phyloP scores from a whole-genome alignment of 2,113 vertebrate species.

The Elaphurus davidianus region DNA sequence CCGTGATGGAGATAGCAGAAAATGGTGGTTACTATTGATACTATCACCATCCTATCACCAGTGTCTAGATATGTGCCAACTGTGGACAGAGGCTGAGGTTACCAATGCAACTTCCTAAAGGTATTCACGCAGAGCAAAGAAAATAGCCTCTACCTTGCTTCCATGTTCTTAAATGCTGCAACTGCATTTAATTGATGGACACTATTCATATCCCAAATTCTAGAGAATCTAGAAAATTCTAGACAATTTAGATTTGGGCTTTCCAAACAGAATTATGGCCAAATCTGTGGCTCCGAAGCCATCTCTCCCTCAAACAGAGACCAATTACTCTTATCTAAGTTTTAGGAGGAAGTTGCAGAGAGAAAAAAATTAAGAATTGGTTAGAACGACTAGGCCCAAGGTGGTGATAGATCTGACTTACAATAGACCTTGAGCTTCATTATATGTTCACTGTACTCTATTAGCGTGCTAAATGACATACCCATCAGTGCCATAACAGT shows the following conservation, averaged over 20 bases:
- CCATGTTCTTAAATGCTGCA: neutral
- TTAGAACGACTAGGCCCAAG: neutral
- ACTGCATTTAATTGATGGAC: neutral
- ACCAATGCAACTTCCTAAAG: neutral
- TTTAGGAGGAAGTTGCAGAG: neutral
- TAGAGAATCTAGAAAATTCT: neutral
- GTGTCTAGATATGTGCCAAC: too few species aligned
- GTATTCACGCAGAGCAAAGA: neutral
- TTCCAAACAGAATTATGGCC: too few species aligned
- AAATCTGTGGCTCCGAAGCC: neutral
- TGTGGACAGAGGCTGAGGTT: neutral
- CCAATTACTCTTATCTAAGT: neutral
- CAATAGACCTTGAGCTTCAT: neutral
- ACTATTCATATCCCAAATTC: neutral
- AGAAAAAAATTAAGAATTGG: neutral
- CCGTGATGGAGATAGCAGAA: neutral
- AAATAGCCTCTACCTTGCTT: neutral
- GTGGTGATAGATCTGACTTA: neutral
- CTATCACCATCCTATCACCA: too few species aligned
- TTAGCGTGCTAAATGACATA: neutral
- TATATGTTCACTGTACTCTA: neutral
- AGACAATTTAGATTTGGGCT: neutral
- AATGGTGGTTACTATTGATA: neutral
- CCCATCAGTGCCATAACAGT: neutral
- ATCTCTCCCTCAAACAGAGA: neutral